Percentiles rank a stretch among this genome's conserved stretches.
Evolutionary conservation across 2,888 invertebrate species (phyloP).

Genomic region (Selenia dentaria): DNA sequence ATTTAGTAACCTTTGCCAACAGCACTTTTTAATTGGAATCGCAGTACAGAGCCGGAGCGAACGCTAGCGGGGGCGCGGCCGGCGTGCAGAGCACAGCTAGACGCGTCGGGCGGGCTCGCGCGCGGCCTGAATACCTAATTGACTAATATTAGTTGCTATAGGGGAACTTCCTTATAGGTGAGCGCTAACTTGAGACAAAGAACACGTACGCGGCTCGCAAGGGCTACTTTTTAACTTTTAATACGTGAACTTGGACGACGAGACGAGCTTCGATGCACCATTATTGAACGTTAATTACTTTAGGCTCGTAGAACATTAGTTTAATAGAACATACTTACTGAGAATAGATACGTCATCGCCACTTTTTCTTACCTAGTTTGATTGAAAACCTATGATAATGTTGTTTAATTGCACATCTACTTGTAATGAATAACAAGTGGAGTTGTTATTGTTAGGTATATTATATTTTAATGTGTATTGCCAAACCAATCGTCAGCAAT

Average conservation of each 20-base stretch:
- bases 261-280: conserved; percentile 20
- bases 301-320: conserved; percentile 4
- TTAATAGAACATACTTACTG: no score
- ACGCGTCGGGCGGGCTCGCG: conserved; percentile 64
- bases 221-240: conserved; percentile 73
- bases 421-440: no score
- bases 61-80: conserved; percentile 40
- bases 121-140: conserved; percentile 82
- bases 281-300: conserved; percentile 23
- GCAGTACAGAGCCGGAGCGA: conserved; percentile 34
- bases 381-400: no score
- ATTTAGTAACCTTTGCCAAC: background rate
- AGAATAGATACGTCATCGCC: no score
- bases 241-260: conserved; percentile 52
- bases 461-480: no score
- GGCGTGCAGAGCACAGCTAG: conserved; percentile 49
- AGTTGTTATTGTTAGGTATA: no score
- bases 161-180: conserved; percentile 78
- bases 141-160: conserved; percentile 79
- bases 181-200: conserved; percentile 78
- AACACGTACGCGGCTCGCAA: conserved; percentile 71
- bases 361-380: no score
- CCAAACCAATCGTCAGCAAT: no score
- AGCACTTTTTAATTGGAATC: conserved; percentile 45
- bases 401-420: no score